Base-by-base conservation (phyloP, 2,888 invertebrate species). In the Rhingia rostrata region DNA sequence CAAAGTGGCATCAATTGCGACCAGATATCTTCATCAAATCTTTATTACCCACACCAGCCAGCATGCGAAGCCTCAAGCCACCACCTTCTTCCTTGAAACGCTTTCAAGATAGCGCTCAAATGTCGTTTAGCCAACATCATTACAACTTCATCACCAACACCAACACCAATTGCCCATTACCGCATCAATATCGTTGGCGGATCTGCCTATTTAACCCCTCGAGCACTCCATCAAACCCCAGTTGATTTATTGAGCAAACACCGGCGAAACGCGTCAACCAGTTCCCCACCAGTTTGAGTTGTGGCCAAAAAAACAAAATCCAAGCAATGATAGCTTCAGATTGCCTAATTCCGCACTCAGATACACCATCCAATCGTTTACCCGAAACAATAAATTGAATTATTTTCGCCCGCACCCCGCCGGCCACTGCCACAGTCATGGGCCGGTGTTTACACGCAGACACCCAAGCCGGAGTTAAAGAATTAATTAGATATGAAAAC, bases 401-500 rank as follows among this genome's bases (percentile, higher is more conserved):
- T 80, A 75, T 70, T 61, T 70, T 7, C 10, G 14, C 45, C 56
- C 43, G 35, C 14, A 0, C 22, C 3, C 12, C 39, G n/a, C 14
- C 37, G 5, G n/a, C 14, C 37, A 4, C 4, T 39, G 49, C 30
- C 56, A 47, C 41, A 30, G 37, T 10, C 47, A 39, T 10, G 53
- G 37, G 58, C 54, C 67, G 60, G 33, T 70, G 53, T 75, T 53
- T 64, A 80, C 74, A 74, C 75, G 69, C 74, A 80, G 69, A 73
- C 80, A 84, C 69, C 80, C 66, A 80, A 66, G 43, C 4, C 56
- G 41, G 53, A 75, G 74, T 80, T 84, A 84, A 84, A 69, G 84
- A 84, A 80, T 84, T 84, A 84, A 84, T 84, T 84, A 75, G 84
- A 84, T 80, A 84, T 84, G 80, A 84, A 84, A 80, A 84, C 84